Evolutionary conservation across 2,888 invertebrate genomes (phyloP).

Genomic region (Poecilus cupreus): DNA sequence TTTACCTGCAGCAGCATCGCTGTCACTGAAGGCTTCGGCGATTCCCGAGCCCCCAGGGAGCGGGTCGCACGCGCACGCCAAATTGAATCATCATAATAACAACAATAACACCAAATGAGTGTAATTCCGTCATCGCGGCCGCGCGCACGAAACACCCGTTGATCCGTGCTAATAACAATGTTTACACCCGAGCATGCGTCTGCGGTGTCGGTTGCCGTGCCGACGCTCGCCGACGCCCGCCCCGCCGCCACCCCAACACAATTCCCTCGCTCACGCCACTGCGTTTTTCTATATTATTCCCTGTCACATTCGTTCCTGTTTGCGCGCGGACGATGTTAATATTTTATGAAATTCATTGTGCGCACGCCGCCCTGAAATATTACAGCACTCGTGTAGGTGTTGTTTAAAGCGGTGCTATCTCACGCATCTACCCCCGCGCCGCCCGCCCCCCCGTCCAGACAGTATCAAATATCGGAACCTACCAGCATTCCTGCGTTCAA

Average conservation of each 20-base stretch:
- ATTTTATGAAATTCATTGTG: conserved; percentile 55
- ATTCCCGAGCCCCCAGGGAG: conserved; percentile 1
- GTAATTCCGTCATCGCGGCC: conserved; percentile 44
- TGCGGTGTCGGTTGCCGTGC: background rate
- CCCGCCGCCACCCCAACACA: background rate
- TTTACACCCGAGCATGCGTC: conserved; percentile 30
- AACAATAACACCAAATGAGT: conserved; percentile 49
- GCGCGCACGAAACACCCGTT: conserved; percentile 33
- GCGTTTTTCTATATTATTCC: conserved; percentile 53
- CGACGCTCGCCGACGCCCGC: background rate
- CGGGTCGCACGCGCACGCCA: conserved; percentile 42
- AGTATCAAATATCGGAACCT: conserved; percentile 29
- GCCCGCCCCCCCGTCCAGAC: background rate
- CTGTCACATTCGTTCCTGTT: conserved; percentile 53
- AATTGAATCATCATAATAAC: conserved; percentile 55
- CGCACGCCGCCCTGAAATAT: conserved; percentile 46
- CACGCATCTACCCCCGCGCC: background rate
- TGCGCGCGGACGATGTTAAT: conserved; percentile 50
- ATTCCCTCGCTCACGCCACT: conserved; percentile 2
- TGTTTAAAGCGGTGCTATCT: conserved; percentile 46
- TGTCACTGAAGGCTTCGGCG: background rate
- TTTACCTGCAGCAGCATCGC: conserved; percentile 8
- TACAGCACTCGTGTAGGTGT: conserved; percentile 49
- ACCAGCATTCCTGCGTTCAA: background rate
- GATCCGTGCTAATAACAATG: conserved; percentile 45